These are phyloP conservation scores for Mimachlamys varia DNA, from an alignment of 2,888 invertebrate genomes.

Conservation along the genomic window DNA sequence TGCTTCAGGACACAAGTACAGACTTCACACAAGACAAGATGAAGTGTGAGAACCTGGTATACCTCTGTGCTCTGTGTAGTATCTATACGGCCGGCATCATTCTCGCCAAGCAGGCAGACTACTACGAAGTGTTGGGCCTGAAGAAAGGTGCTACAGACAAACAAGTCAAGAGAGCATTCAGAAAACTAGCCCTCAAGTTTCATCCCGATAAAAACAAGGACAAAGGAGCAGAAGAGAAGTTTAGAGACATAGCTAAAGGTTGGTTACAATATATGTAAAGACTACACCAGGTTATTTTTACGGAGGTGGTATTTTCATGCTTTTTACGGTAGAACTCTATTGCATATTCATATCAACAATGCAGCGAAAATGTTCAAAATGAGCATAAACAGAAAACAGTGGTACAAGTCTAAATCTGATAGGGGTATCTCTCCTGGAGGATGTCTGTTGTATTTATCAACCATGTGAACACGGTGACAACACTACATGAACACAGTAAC, in stretches of 20 bases:
- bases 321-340: too few species aligned
- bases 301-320: too few species aligned
- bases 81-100: constrained; percentile 56
- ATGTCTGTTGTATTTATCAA: too few species aligned
- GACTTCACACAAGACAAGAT: constrained; percentile 51
- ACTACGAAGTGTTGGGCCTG: constrained; percentile 82
- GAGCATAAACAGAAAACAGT: too few species aligned
- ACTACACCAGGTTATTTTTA: too few species aligned
- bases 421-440: too few species aligned
- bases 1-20: neutral
- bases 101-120: constrained; percentile 78
- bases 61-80: constrained; percentile 64
- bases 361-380: too few species aligned
- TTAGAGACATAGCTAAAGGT: constrained; percentile 84
- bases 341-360: too few species aligned
- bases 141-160: constrained; percentile 80
- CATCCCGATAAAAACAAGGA: constrained; percentile 83
- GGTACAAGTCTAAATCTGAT: too few species aligned
- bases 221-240: constrained; percentile 83
- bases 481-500: too few species aligned
- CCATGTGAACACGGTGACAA: too few species aligned
- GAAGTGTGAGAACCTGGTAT: constrained; percentile 66
- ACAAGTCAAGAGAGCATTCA: constrained; percentile 83
- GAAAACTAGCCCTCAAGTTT: constrained; percentile 83
- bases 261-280: constrained; percentile 36